These are phyloP conservation scores for Pristionchus exspectatus DNA, from an alignment of 2,888 invertebrate species.

Conservation along the genomic window DNA sequence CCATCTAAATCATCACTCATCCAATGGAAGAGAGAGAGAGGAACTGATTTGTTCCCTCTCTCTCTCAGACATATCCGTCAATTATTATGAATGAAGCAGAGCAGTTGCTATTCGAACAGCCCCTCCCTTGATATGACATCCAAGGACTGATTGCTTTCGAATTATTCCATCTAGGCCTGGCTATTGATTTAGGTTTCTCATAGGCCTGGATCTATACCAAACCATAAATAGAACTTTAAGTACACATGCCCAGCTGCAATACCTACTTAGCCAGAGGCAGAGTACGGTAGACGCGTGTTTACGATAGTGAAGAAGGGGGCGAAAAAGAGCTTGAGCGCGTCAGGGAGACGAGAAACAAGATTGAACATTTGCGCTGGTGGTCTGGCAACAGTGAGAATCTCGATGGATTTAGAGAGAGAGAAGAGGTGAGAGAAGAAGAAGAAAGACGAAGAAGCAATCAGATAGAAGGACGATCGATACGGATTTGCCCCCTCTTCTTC, in stretches of 20 bases:
- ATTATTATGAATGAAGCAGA: constrained; percentile 28
- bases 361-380: constrained; percentile 26
- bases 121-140: neutral
- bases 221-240: neutral
- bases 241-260: too few relatives aligned
- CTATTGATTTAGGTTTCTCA: too few relatives aligned
- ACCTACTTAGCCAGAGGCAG: neutral
- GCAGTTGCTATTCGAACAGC: constrained; percentile 26
- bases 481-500: constrained; percentile 5
- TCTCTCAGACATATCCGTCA: constrained; percentile 12
- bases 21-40: neutral
- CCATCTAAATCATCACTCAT: constrained; percentile 35
- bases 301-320: neutral
- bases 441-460: constrained; percentile 23
- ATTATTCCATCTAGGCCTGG: neutral
- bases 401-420: constrained; percentile 30
- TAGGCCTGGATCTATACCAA: too few relatives aligned
- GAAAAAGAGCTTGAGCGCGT: constrained; percentile 11
- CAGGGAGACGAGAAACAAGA: constrained; percentile 13
- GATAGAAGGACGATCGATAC: constrained; percentile 18
- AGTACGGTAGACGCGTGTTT: constrained; percentile 11
- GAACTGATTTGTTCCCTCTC: constrained; percentile 38
- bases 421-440: neutral
- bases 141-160: neutral
- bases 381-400: constrained; percentile 33